These are phyloP conservation scores for Hippocampus zosterae DNA, from an alignment of 2,113 vertebrate genomes.

Conservation along the genomic window DNA sequence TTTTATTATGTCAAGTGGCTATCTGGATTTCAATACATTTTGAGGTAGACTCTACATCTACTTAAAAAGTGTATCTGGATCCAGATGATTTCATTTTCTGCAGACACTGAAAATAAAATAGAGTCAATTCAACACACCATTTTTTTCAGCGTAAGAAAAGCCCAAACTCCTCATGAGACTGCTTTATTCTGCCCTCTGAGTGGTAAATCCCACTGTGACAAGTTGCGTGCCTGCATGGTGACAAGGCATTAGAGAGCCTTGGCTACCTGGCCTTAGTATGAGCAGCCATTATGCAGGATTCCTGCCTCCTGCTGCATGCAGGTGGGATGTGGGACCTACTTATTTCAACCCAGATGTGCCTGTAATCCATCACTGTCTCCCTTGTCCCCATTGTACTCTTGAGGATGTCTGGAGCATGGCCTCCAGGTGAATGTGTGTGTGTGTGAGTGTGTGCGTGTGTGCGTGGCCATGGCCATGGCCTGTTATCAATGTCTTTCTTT, in stretches of 20 bases:
- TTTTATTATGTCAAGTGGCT: too few relatives aligned
- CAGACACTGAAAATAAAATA: background rate
- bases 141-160: background rate
- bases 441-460: conserved; percentile 2
- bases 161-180: conserved; percentile 11
- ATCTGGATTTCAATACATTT: too few relatives aligned
- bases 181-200: conserved; percentile 33
- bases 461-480: conserved; percentile 11
- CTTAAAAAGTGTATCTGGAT: too few relatives aligned
- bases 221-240: conserved; percentile 45
- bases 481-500: conserved; percentile 12
- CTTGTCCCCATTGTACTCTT: conserved; percentile 50
- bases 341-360: conserved; percentile 70
- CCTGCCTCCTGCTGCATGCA: conserved; percentile 64
- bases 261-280: conserved; percentile 57
- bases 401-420: conserved; percentile 60
- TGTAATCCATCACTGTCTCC: conserved; percentile 71
- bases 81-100: too few relatives aligned
- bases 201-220: conserved; percentile 56
- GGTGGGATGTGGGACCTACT: conserved; percentile 69
- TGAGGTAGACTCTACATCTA: too few relatives aligned
- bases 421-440: conserved; percentile 28
- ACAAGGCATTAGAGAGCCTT: conserved; percentile 59
- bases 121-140: too few relatives aligned
- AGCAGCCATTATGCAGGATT: conserved; percentile 63